phyloP scores from a whole-genome alignment of 30 jellyfish, hydroid and myxozoan genomes.

The Cassiopea andromeda region DNA sequence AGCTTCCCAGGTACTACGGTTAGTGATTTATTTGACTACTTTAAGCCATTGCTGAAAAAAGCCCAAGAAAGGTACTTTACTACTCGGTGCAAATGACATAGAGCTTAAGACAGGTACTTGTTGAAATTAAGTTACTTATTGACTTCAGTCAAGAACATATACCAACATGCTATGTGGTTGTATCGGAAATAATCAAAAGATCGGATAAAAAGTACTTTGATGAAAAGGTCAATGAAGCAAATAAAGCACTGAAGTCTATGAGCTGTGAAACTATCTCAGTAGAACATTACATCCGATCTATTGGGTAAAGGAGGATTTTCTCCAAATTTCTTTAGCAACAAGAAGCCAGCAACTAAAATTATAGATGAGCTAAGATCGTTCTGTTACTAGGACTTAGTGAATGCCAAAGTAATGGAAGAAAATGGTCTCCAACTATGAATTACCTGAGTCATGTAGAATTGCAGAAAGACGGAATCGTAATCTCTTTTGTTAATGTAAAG shows the following conservation, averaged over 20 bases:
- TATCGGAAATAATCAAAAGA: slow-evolving; percentile 10
- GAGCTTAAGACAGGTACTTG: background rate
- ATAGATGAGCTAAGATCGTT: background rate
- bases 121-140: background rate
- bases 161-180: slow-evolving; percentile 7
- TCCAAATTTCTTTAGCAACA: background rate
- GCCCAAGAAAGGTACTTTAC: background rate
- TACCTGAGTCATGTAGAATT: background rate
- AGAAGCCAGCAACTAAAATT: background rate
- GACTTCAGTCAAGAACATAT: background rate
- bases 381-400: background rate
- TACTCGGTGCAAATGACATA: slow-evolving; percentile 1
- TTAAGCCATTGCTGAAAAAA: slow-evolving; percentile 10
- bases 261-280: background rate
- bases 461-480: background rate
- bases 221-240: background rate
- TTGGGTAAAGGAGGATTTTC: background rate
- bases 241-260: slow-evolving; percentile 2
- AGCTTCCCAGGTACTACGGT: slow-evolving; percentile 15
- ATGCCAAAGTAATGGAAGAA: background rate
- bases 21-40: background rate
- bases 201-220: background rate
- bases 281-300: slow-evolving; percentile 1
- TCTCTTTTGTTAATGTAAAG: background rate
- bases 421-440: background rate